Evolutionary conservation across 2,113 vertebrate genomes (phyloP), one percentile per base, ranked within the genome.

Genomic region (Gymnocephalus cernua): DNA sequence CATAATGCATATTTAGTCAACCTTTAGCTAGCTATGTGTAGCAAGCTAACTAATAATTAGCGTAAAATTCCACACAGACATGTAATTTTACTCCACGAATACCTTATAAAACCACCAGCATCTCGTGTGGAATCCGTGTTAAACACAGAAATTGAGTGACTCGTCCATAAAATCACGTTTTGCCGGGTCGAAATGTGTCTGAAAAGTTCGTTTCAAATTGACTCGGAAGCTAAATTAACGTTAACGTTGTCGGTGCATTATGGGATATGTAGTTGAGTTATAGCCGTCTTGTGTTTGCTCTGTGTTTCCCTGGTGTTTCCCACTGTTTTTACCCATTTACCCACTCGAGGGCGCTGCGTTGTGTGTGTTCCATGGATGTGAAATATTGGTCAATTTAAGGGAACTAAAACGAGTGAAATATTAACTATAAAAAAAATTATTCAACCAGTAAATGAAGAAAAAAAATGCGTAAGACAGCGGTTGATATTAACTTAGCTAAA

Each of bases 221-320:
- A 88, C 88, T 12, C 86, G 91, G 93, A 92, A 92, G 61, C 65
- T 83, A 90, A 91, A 85, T 32, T 13, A 0, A 18, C 1, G 2
- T 41, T 0, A 3, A 4, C 2, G 0, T 0, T 5, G 0, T 0
- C 0, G 45, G 23, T 85, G 91, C 66, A 90, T 89, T 15, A 0
- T 90, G 90, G 92, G 91, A 90, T 3, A 77, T 71, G 91, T 53
- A 84, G 90, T 93, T 70, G 0, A 2, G 3, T 25, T 4, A 1
- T 6, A 2, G 2, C 1, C 11, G 2, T 0, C 0, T 18, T 3
- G 1, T 4, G 71, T 68, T 47, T 27, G 6, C 35, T 41, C 8
- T 9, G n/a, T n/a, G n/a, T n/a, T n/a, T n/a, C n/a, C n/a, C n/a
- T n/a, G n/a, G 32, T 6, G 38, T 41, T 41, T 41, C 10, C 38